Conservation (phyloP, 2,888 invertebrate species). For the Nomada fucata region DNA sequence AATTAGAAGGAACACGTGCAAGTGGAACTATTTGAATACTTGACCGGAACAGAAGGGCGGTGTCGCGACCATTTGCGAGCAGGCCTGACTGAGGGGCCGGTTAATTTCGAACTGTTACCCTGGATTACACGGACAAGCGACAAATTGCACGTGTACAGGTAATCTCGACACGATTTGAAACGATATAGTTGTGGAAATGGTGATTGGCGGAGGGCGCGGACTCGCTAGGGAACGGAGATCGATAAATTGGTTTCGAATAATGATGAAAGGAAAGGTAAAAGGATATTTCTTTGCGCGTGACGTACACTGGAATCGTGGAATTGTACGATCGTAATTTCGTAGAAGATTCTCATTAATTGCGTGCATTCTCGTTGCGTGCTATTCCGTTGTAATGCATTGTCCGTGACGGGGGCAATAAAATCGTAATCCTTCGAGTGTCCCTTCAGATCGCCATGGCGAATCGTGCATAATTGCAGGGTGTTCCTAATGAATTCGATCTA, state of each 20-base stretch:
- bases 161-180: constrained; percentile 27
- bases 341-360: constrained; percentile 15
- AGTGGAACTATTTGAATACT: constrained; percentile 45
- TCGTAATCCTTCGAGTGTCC: background rate
- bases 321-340: background rate
- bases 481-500: background rate
- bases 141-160: constrained; percentile 36
- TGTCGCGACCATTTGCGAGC: constrained; percentile 20
- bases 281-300: background rate
- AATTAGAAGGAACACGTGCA: constrained; percentile 31
- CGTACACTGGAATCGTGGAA: background rate
- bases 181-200: constrained; percentile 11
- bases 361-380: background rate
- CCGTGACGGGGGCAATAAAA: constrained; percentile 24
- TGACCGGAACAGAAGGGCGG: background rate
- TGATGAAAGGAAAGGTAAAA: constrained; percentile 19
- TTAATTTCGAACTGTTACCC: constrained; percentile 39
- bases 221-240: background rate
- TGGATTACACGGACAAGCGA: constrained; percentile 34
- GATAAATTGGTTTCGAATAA: constrained; percentile 23
- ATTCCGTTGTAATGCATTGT: background rate
- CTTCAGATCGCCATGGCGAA: background rate
- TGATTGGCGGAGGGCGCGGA: background rate
- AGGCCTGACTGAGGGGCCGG: constrained; percentile 16
- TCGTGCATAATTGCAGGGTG: background rate